A percentile compares a stretch with the other conserved stretches of the same genome.
phyloP scores from a whole-genome alignment of 2,797 vertebrate genomes.

The Thunnus albacares region DNA sequence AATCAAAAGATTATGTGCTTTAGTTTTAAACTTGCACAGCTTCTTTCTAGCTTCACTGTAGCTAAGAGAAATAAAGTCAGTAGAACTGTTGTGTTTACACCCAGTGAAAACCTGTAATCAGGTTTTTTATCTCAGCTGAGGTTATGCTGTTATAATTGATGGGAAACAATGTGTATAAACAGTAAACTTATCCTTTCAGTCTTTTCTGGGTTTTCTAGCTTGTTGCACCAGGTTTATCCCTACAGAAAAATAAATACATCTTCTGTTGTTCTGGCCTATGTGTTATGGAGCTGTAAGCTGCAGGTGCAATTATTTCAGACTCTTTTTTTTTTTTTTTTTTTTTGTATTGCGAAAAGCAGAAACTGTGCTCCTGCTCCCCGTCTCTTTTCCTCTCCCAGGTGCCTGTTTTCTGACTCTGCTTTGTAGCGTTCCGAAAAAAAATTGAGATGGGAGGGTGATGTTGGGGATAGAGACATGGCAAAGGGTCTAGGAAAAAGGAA shows the following conservation, averaged over 20 bases:
- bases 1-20: neutral
- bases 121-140: neutral
- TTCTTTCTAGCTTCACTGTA: neutral
- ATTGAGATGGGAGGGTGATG: conserved; percentile 42
- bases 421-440: conserved; percentile 58
- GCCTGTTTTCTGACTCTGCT: conserved; percentile 58
- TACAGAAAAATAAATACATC: conserved; percentile 22
- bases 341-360: conserved; percentile 43
- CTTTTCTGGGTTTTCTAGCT: conserved; percentile 10
- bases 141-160: conserved; percentile 38
- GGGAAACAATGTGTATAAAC: conserved; percentile 16
- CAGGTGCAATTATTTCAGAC: conserved; percentile 67
- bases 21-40: neutral
- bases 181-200: neutral
- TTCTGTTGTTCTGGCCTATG: conserved; percentile 10
- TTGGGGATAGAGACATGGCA: conserved; percentile 60
- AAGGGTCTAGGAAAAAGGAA: conserved; percentile 37
- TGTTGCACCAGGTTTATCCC: conserved; percentile 9
- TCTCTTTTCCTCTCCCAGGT: conserved; percentile 37
- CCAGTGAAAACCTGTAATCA: conserved; percentile 8
- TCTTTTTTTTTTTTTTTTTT: conserved; percentile 24
- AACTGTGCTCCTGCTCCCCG: neutral
- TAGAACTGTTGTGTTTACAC: neutral
- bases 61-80: neutral
- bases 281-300: conserved; percentile 34